Conservation (phyloP, 2,888 invertebrate species). For the Eucriotettix oculatus region DNA sequence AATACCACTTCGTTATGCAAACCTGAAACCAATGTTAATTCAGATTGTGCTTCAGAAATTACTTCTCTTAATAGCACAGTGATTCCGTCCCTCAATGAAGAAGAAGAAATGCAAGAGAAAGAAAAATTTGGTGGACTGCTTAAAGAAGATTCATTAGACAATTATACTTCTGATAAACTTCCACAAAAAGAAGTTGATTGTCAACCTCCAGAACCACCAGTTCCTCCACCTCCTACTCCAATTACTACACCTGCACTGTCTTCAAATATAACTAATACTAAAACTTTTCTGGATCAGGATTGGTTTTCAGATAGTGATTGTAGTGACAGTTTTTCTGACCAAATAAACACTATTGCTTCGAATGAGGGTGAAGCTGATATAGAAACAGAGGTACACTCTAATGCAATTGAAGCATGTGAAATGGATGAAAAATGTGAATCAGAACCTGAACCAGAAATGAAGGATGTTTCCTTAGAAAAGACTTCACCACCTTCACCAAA, state of each 20-base stretch:
- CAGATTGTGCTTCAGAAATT: not conserved
- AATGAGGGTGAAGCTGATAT: not conserved
- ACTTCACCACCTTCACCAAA: not conserved
- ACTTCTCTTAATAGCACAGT: not conserved
- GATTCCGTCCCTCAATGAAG: too few relatives aligned
- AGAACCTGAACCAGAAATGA: not conserved
- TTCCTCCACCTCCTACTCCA: not conserved
- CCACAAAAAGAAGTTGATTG: not conserved
- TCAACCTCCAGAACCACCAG: not conserved
- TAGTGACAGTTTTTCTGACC: slow-evolving; percentile 14
- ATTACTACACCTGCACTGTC: slow-evolving; percentile 19
- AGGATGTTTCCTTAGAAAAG: not conserved
- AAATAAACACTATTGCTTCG: slow-evolving; percentile 8
- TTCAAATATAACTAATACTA: slow-evolving; percentile 14
- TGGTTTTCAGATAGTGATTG: slow-evolving; percentile 26
- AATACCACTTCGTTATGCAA: too few relatives aligned
- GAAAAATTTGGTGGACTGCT: not conserved
- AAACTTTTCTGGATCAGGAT: slow-evolving; percentile 24
- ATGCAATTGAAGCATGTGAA: not conserved
- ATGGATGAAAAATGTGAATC: not conserved
- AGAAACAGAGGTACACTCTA: not conserved
- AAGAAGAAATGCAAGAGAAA: not conserved
- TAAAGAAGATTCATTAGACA: not conserved
- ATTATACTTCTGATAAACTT: not conserved
- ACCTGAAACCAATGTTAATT: not conserved